These are phyloP conservation scores for Tachina lurida DNA, from an alignment of 2,888 invertebrate genomes.

Conservation along the genomic window DNA sequence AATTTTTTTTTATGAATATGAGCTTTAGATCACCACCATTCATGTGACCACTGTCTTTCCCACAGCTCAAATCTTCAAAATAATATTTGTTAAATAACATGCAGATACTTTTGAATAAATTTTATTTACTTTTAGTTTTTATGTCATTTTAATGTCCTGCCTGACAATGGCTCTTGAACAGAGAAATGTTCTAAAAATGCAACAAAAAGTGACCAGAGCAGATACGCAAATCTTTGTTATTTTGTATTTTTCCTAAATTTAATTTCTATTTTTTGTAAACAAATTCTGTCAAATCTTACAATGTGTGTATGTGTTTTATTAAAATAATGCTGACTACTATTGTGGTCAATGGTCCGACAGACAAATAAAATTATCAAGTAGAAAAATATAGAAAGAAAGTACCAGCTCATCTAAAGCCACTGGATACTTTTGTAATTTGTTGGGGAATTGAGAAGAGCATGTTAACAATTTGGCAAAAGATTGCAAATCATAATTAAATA, in stretches of 20 bases:
- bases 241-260: slow-evolving; percentile 41
- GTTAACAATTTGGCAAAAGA: slow-evolving; percentile 44
- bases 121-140: slow-evolving; percentile 35
- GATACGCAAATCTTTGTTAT: slow-evolving; percentile 13
- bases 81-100: slow-evolving; percentile 22
- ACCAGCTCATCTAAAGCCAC: background rate
- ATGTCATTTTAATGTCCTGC: slow-evolving; percentile 56
- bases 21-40: no score
- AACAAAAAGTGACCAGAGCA: slow-evolving; percentile 24
- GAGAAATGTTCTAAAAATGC: slow-evolving; percentile 55
- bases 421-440: slow-evolving; percentile 9
- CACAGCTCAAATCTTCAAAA: background rate
- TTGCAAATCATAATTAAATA: slow-evolving; percentile 54
- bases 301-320: slow-evolving; percentile 31
- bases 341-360: slow-evolving; percentile 52
- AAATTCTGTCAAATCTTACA: background rate
- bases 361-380: slow-evolving; percentile 32
- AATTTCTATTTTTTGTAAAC: slow-evolving; percentile 39
- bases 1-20: no score
- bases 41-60: slow-evolving; percentile 25
- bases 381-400: background rate
- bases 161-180: slow-evolving; percentile 64
- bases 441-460: slow-evolving; percentile 18
- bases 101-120: slow-evolving; percentile 57
- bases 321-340: slow-evolving; percentile 61